Conservation (phyloP, 1,140 invertebrate species). For the Drosophila asahinai region DNA sequence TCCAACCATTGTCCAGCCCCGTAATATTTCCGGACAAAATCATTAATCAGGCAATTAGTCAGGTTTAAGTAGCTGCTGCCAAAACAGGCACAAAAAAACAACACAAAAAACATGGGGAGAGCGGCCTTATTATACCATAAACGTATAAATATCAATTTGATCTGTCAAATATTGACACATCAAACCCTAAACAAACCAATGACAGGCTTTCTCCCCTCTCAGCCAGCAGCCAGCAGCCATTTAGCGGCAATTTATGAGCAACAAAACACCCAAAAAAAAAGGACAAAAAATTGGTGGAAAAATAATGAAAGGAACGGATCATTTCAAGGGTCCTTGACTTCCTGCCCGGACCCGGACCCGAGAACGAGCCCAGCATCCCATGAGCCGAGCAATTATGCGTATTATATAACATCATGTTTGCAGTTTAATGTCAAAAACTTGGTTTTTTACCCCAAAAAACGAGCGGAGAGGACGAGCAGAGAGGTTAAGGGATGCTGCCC, state of each 20-base stretch:
- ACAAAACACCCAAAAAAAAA: conserved; percentile 78
- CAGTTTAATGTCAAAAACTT: conserved; percentile 80
- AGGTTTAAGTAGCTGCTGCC: conserved; percentile 50
- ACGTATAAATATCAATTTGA: conserved; percentile 83
- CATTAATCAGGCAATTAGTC: conserved; percentile 78
- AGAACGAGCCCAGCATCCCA: conserved; percentile 42
- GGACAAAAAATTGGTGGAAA: conserved; percentile 41
- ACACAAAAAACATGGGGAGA: conserved; percentile 21
- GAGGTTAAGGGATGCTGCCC: conserved; percentile 67
- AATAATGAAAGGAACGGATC: conserved; percentile 68
- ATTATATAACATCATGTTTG: conserved; percentile 76
- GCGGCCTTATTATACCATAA: conserved; percentile 60
- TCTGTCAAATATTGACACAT: conserved; percentile 84
- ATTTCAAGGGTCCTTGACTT: conserved; percentile 84
- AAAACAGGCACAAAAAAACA: conserved; percentile 34
- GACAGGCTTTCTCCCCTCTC: conserved; percentile 47
- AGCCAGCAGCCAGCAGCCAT: conserved; percentile 33
- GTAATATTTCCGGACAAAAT: conserved; percentile 16
- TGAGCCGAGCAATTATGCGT: conserved; percentile 72
- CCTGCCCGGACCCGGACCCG: conserved; percentile 38
- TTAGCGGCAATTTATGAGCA: conserved; percentile 82
- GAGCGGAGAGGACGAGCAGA: conserved; percentile 19
- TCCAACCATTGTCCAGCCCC: conserved; percentile 1
- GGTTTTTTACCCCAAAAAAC: conserved; percentile 81
- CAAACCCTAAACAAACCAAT: conserved; percentile 83